Evolutionary conservation across 2,797 vertebrate species (phyloP), one percentile per base, ranked within the genome.

Genomic region (Molossus molossus): DNA sequence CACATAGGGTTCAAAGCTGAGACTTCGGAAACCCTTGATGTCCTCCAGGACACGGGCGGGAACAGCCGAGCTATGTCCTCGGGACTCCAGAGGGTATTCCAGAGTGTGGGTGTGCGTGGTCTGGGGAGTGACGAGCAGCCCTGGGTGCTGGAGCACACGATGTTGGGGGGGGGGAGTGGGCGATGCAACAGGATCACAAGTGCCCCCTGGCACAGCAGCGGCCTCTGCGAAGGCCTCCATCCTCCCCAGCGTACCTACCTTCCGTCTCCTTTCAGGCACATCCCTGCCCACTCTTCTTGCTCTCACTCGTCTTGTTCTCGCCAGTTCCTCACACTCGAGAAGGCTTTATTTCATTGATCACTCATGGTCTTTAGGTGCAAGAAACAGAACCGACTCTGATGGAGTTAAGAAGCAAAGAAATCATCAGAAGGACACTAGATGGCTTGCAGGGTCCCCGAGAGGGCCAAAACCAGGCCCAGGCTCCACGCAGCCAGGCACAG

Each of bases 11-110:
- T 45, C 4, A 21, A 82, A 27, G 90, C 45, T 1, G 72, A 82
- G 58, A 76, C 60, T 75, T 94, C 93, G 90, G 93, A 95, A 93
- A 96, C 84, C 91, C 81, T 60, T 95, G 93, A 96, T 88, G 97
- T 92, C 90, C 69, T 70, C 79, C 70, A 58, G 65, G 50, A 37
- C 20, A 33, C 25, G 29, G 3, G 70, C 9, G 27, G 53, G 70
- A 76, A 33, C 48, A n/a, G 48, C 70, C 12, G 9, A 88, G 67
- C 40, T 3, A 8, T 14, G 21, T n/a, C 50, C 72, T 60, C 21
- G 0, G 20, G 60, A 8, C 73, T 75, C 85, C 79, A 57, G 0
- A 1, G 48, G 25, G 55, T 23, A 9, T 64, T 67, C 5, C 6
- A 18, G 53, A 62, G 25, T 53, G 85, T 5, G 6, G 20, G 23